A percentile compares a stretch with the other conserved stretches of the same genome.
phyloP scores from a whole-genome alignment of 2,888 invertebrate species.

The Zygogramma bicolorata region DNA sequence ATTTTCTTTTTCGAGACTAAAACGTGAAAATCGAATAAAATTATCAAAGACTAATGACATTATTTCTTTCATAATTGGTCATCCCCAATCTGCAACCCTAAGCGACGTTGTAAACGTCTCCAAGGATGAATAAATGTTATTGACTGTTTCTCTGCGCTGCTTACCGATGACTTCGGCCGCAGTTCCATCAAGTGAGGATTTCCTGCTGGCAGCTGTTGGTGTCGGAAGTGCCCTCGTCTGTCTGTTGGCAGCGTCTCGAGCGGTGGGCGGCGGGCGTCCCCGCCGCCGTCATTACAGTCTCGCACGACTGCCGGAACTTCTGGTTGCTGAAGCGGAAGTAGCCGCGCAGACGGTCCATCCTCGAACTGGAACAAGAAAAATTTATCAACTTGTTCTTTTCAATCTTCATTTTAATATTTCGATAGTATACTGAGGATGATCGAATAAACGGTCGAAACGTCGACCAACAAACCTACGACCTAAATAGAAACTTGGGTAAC shows the following conservation, averaged over 20 bases:
- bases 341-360: conserved; percentile 71
- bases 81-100: no score
- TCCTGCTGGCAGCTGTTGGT: conserved; percentile 60
- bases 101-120: no score
- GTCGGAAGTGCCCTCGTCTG: conserved; percentile 55
- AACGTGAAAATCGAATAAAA: no score
- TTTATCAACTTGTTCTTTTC: no score
- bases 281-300: conserved; percentile 64
- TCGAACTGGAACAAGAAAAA: conserved; percentile 63
- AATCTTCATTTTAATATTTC: neutral
- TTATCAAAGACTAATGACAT: no score
- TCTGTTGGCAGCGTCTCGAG: conserved; percentile 46
- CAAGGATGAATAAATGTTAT: no score
- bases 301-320: conserved; percentile 63
- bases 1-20: no score
- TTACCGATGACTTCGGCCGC: neutral
- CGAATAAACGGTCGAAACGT: no score
- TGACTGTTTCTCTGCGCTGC: neutral
- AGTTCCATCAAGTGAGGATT: neutral
- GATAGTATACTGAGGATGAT: no score
- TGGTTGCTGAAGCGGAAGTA: conserved; percentile 70
- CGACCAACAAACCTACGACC: no score
- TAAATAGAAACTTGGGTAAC: no score
- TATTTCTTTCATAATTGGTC: no score
- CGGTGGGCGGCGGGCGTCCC: conserved; percentile 54